A percentile compares a stretch with the other conserved stretches of the same genome.
Conservation (phyloP, 2,888 invertebrate genomes). For the Helleia helle region DNA sequence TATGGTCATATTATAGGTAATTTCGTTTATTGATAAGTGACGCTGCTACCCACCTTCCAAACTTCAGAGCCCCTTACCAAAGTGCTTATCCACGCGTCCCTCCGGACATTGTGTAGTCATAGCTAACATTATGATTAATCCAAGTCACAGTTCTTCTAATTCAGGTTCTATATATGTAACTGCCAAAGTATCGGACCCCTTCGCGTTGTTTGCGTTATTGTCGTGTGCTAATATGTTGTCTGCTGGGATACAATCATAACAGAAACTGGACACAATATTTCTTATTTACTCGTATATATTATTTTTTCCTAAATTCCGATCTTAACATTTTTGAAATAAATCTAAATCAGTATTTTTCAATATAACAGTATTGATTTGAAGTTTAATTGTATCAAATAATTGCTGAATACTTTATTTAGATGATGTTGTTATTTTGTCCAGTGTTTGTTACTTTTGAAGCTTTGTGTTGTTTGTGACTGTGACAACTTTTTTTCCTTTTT, state of each 20-base stretch:
- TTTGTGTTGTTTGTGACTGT: conserved; percentile 1
- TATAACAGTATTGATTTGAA: no score
- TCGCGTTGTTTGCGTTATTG: conserved; percentile 1
- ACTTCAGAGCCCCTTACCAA: conserved; percentile 15
- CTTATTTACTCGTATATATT: no score
- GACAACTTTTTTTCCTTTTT: background rate
- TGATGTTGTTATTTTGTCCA: background rate
- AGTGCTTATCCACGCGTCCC: conserved; percentile 16
- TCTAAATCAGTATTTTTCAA: background rate
- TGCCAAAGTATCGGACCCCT: conserved; percentile 11
- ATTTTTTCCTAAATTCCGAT: no score
- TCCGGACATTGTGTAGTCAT: conserved; percentile 23
- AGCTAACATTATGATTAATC: conserved; percentile 18
- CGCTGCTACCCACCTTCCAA: conserved; percentile 9
- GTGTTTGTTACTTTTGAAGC: background rate
- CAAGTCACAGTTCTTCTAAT: background rate
- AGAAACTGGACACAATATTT: background rate
- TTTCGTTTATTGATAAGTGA: background rate
- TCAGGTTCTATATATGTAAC: background rate
- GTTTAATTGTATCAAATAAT: background rate
- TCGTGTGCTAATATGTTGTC: background rate
- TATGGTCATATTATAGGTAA: background rate
- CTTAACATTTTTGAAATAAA: background rate
- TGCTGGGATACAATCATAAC: background rate
- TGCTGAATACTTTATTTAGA: background rate